These are phyloP conservation scores for Clarias gariepinus DNA, from an alignment of 2,113 vertebrate species.

Conservation along the genomic window DNA sequence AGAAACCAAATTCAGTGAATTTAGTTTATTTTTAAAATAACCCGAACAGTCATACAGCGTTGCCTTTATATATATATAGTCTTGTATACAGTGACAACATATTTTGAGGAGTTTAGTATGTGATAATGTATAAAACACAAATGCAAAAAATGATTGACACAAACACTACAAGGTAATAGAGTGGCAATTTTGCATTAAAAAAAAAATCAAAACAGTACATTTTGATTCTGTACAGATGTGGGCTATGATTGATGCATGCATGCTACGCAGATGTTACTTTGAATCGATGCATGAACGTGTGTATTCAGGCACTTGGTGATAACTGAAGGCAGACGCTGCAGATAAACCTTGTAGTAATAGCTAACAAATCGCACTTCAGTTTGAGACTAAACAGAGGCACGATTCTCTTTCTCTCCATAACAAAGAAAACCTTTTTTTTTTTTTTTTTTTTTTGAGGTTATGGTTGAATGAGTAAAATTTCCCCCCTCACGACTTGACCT, in stretches of 20 bases:
- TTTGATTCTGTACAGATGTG: constrained; percentile 2
- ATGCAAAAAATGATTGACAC: neutral
- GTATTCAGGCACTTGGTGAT: constrained; percentile 27
- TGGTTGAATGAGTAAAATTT: neutral
- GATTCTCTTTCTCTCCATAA: neutral
- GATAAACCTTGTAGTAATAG: neutral
- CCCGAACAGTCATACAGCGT: neutral
- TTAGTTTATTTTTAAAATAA: neutral
- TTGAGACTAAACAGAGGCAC: neutral
- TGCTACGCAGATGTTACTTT: neutral
- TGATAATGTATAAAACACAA: neutral
- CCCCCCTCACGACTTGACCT: neutral
- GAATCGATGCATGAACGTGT: neutral
- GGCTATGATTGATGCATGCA: neutral
- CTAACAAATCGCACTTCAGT: neutral
- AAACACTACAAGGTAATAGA: neutral
- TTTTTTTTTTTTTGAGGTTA: neutral
- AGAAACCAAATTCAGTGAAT: neutral
- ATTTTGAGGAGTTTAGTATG: neutral
- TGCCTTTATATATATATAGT: neutral
- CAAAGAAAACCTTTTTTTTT: neutral
- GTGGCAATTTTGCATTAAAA: neutral
- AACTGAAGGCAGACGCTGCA: constrained; percentile 2
- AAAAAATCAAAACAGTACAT: neutral
- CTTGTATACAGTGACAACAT: neutral